Evolutionary conservation across 92 coral and sea anemone genomes (phyloP), one percentile per base, ranked within the genome.

Genomic region (Bergia puertoricense): DNA sequence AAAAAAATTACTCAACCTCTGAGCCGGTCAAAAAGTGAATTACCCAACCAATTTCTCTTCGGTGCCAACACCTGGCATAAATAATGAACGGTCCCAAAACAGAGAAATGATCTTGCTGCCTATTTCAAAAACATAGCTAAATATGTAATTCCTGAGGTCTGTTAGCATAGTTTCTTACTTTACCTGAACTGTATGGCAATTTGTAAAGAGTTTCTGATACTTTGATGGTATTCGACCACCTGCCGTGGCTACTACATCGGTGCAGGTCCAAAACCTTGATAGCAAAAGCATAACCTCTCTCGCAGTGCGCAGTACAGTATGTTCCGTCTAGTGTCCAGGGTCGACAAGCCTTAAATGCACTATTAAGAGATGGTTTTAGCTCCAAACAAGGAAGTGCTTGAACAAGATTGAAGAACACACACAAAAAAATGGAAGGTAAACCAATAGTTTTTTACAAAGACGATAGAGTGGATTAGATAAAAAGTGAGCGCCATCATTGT

Each of bases 151-250:
- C 9, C 51, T 46, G 9, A 46, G 9, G 30, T 6, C 22, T 20
- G 8, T 13, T 36, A n/a, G 74, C 74, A 10, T 68, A 68, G 22
- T 14, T 40, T 23, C 5, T 38, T 20, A 69, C 30, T 40, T 73
- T 73, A 73, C 77, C 44, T 73, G 77, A 73, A 41, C 77, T 37
- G 41, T 39, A 18, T 18, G 77, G 77, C 77, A 73, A 73, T 41
- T 73, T 73, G 77, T 36, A 73, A 73, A 9, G 5, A 8, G 2
- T 37, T 15, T 0, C 18, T 1, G 20, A 37, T 73, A 36, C 5
- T 73, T 16, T 73, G 8, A 73, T 73, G 77, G 20, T 43, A 0
- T 10, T 6, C 37, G 20, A 20, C 77, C 77, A 73, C 41, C 16
- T 23, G 15, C 77, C 43, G 39, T 73, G 5, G 44, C 41, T 73